These are phyloP conservation scores for Eupithecia exiguata DNA, from an alignment of 2,888 invertebrate species.

Conservation along the genomic window DNA sequence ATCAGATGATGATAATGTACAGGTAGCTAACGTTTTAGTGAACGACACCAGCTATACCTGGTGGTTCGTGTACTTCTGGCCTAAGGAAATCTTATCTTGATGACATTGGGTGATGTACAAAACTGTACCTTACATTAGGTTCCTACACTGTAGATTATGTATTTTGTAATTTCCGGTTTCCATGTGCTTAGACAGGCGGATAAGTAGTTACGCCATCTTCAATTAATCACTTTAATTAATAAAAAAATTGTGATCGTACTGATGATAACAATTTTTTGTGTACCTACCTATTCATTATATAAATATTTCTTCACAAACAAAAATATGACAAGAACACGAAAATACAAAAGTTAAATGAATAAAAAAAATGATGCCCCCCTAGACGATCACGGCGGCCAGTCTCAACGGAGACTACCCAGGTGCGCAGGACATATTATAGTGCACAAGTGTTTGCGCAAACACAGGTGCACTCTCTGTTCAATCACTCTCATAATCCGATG, in stretches of 20 bases:
- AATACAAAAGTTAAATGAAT: no score
- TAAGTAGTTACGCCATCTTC: conserved; percentile 30
- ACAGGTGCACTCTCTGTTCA: no score
- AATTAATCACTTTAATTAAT: conserved; percentile 13
- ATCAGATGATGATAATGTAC: no score
- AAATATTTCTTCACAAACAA: background rate
- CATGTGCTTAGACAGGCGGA: background rate
- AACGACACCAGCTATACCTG: background rate
- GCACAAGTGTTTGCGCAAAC: no score
- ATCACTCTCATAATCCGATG: no score
- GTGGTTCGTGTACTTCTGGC: background rate
- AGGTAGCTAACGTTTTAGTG: background rate
- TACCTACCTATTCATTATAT: no score
- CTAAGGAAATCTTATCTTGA: conserved; percentile 21
- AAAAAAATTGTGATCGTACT: background rate
- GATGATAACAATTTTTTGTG: no score
- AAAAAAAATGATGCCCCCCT: no score
- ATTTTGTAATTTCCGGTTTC: conserved; percentile 28
- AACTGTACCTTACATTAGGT: conserved; percentile 1
- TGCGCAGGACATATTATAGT: no score
- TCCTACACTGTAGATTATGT: conserved; percentile 6
- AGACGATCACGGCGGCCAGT: no score
- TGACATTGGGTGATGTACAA: conserved; percentile 29
- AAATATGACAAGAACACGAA: no score
- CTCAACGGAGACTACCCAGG: no score